These are phyloP conservation scores for Sula dactylatra DNA, from an alignment of 2,113 vertebrate genomes.

Conservation along the genomic window DNA sequence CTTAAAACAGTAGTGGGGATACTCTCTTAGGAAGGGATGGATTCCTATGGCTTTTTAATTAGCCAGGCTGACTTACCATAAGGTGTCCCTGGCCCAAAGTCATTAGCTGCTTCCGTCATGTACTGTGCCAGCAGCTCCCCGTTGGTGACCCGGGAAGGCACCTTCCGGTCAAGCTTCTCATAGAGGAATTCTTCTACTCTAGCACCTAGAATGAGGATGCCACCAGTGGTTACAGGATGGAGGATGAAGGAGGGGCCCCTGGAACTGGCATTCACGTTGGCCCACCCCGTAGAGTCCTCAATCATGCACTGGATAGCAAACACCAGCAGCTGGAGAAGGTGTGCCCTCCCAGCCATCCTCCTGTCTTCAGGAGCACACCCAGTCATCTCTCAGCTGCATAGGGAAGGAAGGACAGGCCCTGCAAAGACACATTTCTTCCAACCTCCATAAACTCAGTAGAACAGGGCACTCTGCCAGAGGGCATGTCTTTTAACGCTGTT, in stretches of 20 bases:
- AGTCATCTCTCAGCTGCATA: background rate
- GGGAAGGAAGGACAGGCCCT: background rate
- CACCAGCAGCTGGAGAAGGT: background rate
- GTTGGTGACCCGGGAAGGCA: conserved; percentile 87
- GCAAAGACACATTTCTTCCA: background rate
- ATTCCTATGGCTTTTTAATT: background rate
- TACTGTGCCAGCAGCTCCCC: conserved; percentile 90
- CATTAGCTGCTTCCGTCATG: conserved; percentile 88
- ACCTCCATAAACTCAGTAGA: background rate
- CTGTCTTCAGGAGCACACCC: background rate
- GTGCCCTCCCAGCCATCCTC: background rate
- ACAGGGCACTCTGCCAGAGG: background rate
- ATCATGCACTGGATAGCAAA: background rate
- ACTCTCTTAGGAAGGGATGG: background rate
- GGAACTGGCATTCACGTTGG: background rate
- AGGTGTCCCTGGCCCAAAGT: conserved; percentile 85
- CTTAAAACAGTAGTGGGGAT: background rate
- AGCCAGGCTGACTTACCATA: conserved; percentile 79
- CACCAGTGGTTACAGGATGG: background rate
- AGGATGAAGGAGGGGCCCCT: background rate
- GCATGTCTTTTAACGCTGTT: background rate
- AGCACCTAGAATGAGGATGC: conserved; percentile 70
- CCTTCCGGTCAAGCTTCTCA: conserved; percentile 92
- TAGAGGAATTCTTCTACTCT: conserved; percentile 96
- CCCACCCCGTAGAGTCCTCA: background rate